Evolutionary conservation across 2,888 invertebrate genomes (phyloP).

Genomic region (Tineola bisselliella): DNA sequence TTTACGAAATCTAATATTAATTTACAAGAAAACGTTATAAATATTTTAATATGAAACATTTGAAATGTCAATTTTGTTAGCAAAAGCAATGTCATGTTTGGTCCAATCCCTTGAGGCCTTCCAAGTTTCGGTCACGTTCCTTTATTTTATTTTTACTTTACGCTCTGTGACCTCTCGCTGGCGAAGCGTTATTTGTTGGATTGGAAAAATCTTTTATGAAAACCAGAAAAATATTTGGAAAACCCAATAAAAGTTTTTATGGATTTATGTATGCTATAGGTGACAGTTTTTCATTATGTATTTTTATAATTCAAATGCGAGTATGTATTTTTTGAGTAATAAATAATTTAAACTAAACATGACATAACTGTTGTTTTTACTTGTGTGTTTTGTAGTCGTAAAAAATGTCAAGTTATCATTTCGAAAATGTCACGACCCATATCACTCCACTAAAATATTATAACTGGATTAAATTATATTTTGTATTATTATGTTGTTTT

Average conservation of each 20-base stretch:
- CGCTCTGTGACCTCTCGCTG: constrained; percentile 40
- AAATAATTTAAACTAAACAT: neutral
- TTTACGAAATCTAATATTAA: too few species aligned
- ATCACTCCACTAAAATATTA: neutral
- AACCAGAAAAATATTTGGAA: constrained; percentile 7
- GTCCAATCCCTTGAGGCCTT: constrained; percentile 15
- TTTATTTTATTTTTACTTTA: constrained; percentile 43
- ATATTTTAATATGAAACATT: neutral
- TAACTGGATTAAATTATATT: neutral
- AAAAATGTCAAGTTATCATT: neutral
- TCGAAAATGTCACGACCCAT: neutral
- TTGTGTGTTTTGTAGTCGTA: neutral
- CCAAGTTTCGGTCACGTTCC: constrained; percentile 16
- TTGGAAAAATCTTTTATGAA: constrained; percentile 44
- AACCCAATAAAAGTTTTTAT: neutral
- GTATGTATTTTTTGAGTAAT: neutral
- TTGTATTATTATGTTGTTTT: neutral
- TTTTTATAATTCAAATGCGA: too few species aligned
- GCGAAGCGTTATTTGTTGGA: constrained; percentile 43
- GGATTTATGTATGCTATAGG: neutral
- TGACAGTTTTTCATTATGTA: neutral
- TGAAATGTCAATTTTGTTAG: constrained; percentile 13
- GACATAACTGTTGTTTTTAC: neutral
- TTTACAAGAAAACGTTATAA: neutral
- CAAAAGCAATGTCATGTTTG: constrained; percentile 16